phyloP scores from a whole-genome alignment of 2,113 vertebrate genomes.

The Boulengeromyrus knoepffleri region DNA sequence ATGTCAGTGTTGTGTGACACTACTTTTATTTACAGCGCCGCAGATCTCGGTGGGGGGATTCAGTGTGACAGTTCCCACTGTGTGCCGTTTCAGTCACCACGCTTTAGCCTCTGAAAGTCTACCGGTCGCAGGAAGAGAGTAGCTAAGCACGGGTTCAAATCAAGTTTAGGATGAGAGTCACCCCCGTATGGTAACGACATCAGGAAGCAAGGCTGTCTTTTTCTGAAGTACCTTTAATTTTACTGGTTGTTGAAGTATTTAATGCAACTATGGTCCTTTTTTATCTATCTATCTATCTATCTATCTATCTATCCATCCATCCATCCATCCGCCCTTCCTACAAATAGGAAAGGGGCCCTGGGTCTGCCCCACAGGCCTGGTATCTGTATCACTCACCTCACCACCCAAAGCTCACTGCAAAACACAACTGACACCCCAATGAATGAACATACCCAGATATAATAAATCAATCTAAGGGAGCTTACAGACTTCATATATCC shows the following conservation, averaged over 20 bases:
- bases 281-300: no score
- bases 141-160: not conserved
- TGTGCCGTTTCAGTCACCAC: not conserved
- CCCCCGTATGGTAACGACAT: not conserved
- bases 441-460: no score
- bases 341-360: no score
- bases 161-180: not conserved
- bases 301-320: no score
- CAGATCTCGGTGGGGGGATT: not conserved
- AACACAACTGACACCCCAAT: no score
- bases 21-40: constrained; percentile 7
- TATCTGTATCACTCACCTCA: no score
- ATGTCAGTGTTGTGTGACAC: not conserved
- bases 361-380: no score
- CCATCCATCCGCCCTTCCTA: no score
- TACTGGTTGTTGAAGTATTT: not conserved
- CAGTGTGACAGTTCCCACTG: not conserved
- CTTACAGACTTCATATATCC: no score
- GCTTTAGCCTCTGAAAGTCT: not conserved
- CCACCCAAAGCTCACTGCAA: no score
- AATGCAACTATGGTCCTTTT: not conserved
- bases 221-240: not conserved
- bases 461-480: no score
- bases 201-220: not conserved
- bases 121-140: not conserved